Evolutionary conservation across 2,888 invertebrate species (phyloP).

Genomic region (Habroteleia sp.): DNA sequence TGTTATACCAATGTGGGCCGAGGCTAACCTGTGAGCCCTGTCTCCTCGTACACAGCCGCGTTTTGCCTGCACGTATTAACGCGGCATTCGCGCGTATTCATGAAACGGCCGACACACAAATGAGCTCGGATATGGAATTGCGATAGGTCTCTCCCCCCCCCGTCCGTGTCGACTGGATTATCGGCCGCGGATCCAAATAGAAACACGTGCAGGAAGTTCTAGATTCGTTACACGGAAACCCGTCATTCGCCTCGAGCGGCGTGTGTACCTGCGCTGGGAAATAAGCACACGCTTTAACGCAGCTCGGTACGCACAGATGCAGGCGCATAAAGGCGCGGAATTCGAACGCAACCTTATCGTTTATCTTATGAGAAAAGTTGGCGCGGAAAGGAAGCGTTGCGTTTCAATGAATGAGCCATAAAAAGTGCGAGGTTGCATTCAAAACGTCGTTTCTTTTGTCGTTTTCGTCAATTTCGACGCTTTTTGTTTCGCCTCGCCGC

Average conservation of each 20-base stretch:
- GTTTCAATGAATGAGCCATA: constrained; percentile 39
- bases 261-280: constrained; percentile 42
- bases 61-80: constrained; percentile 47
- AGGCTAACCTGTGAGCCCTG: constrained; percentile 81
- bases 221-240: constrained; percentile 67
- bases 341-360: constrained; percentile 54
- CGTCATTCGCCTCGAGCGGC: constrained; percentile 37
- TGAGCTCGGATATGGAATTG: constrained; percentile 58
- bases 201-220: constrained; percentile 71
- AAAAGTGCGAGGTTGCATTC: constrained; percentile 25
- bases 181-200: constrained; percentile 65
- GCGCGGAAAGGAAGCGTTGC: constrained; percentile 48
- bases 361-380: constrained; percentile 54
- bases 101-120: constrained; percentile 52
- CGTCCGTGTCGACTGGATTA: constrained; percentile 56
- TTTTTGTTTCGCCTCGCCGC: constrained; percentile 1
- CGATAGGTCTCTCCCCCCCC: constrained; percentile 50
- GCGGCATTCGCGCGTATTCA: constrained; percentile 39
- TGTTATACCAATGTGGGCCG: constrained; percentile 81
- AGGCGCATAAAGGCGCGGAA: constrained; percentile 35
- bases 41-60: constrained; percentile 71
- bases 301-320: constrained; percentile 23
- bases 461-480: constrained; percentile 18
- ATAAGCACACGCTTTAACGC: constrained; percentile 9
- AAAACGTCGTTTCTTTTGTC: constrained; percentile 17